Evolutionary conservation across 2,888 invertebrate genomes (phyloP), one percentile per base, ranked within the genome.

Genomic region (Pegoplata infirma): DNA sequence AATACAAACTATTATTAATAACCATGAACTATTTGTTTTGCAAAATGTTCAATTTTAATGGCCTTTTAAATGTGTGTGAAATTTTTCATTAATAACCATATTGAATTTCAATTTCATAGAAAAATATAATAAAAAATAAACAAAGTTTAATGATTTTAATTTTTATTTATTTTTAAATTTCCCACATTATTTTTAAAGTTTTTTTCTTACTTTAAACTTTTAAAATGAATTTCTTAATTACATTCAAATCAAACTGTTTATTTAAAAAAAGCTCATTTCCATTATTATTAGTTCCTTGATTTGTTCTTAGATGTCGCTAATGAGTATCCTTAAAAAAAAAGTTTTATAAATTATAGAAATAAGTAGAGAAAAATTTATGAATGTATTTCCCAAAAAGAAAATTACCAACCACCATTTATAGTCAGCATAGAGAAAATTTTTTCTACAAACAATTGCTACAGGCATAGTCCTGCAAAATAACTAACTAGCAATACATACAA

Each of bases 291-390:
- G 14, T 46, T 55, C 36, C 40, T 19, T 19, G 28, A 5, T 55
- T 66, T 74, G 17, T 51, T 74, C 51, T 51, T 14, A 79, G 79
- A 79, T 79, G 79, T 71, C 79, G 79, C 75, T 51, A 25, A 63
- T 49, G 16, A 44, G 21, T 16, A 19, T 19, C 14, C n/a, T 8
- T 46, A 56, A 49, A 16, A 56, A 49, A 16, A 75, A 68, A 53
- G 61, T 74, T 74, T 40, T 67, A 28, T 40, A 47, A 25, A 14
- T 47, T 21, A 25, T 25, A 40, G 32, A 32, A 17, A 55, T 55
- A 55, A 5, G 17, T 6, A 14, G 12, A 23, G 23, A 12, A 12
- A 10, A 3, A 16, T 1, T 7, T 23, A n/a, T n/a, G n/a, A n/a
- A 25, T 21, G 40, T 28, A 21, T 16, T 17, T n/a, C n/a, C n/a